Base-by-base conservation (phyloP, 92 coral and sea anemone genomes). In the Porites divaricata region DNA sequence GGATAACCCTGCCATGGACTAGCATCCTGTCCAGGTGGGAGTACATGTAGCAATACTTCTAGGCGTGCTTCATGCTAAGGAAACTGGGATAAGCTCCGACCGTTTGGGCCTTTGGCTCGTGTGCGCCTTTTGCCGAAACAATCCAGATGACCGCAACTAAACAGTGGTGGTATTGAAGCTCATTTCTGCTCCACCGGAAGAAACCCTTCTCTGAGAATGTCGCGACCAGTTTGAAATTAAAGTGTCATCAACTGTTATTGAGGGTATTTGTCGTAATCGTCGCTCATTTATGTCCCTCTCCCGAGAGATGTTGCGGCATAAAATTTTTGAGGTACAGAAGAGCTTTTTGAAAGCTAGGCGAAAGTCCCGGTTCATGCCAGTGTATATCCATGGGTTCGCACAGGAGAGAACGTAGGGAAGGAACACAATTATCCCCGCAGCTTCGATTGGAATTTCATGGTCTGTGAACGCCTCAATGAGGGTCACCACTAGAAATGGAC, bases 311-410 rank as follows among this genome's bases (percentile, higher is more conserved):
- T 52, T 41, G 16, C 57, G 28, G 62, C 93, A 83, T 9, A 77
- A 22, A 22, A 52, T 67, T 48, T 82, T 63, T n/a, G 85, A 63
- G 70, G 70, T 72, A 64, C 98, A 94, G 16, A 86, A 72, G 48
- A 94, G 90, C 70, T 84, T 94, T 75, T 94, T 94, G 72, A 94
- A 90, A 26, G 98, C 98, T 52, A 86, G 72, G 41, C 98, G 84
- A 67, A 94, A 94, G 80, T 94, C 98, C 28, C 92, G 87, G 86
- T 89, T 94, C 88, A 94, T 92, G 13, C 98, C 98, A 13, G 98
- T 92, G 74, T 92, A 94, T 16, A 94, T 89, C 93, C 93, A 87
- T 14, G 98, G 98, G 22, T 94, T 94, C 2, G 87, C 92, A 45
- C 91, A 94, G 19, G 95, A 92, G 58, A 93, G 90, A 11, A 94